Evolutionary conservation across 2,797 vertebrate species (phyloP).

Genomic region (Myotis daubentonii): DNA sequence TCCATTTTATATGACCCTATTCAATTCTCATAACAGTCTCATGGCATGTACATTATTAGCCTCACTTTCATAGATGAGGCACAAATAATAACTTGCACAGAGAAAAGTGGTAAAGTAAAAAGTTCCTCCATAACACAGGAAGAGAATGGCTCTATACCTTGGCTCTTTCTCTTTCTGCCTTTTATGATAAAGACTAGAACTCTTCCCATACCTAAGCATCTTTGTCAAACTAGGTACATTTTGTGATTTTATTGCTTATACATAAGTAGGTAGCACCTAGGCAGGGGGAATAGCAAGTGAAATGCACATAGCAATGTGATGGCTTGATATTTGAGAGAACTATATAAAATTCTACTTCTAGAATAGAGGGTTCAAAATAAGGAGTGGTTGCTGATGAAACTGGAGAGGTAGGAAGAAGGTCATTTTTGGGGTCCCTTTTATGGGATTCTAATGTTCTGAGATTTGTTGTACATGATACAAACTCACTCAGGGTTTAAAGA

Average conservation of each 20-base stretch:
- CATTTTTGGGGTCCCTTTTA: background rate
- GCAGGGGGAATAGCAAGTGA: background rate
- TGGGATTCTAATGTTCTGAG: background rate
- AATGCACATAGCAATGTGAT: background rate
- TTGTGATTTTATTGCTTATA: background rate
- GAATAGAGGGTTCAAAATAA: background rate
- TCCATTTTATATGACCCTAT: constrained; percentile 49
- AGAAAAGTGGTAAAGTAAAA: background rate
- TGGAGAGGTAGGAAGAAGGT: background rate
- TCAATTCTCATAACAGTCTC: constrained; percentile 41
- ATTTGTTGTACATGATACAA: background rate
- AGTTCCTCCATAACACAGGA: background rate
- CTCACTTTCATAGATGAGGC: constrained; percentile 35
- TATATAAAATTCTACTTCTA: background rate
- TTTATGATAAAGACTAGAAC: background rate
- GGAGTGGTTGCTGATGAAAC: background rate
- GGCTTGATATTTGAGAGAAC: background rate
- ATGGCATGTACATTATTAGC: constrained; percentile 37
- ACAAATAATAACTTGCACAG: background rate
- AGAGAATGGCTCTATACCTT: background rate
- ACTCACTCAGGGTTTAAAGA: background rate
- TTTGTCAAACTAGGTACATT: background rate
- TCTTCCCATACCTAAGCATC: background rate
- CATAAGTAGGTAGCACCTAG: background rate
- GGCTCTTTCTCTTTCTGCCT: background rate